phyloP scores from a whole-genome alignment of 2,888 invertebrate species.

The Leptothorax acervorum region DNA sequence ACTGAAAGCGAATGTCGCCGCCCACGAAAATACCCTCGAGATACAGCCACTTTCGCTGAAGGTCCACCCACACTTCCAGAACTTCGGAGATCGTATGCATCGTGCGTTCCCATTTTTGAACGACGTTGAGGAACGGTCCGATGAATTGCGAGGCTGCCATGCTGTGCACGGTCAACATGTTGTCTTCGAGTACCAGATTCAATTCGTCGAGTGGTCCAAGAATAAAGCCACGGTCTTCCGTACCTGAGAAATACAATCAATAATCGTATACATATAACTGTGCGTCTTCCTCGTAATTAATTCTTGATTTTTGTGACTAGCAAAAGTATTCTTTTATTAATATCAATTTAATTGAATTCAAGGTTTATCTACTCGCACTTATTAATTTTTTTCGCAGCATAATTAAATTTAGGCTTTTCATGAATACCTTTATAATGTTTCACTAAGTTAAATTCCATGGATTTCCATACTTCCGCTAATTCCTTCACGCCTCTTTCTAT shows the following conservation, averaged over 20 bases:
- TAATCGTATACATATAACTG: not conserved
- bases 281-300: not conserved
- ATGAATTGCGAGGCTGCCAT: constrained; percentile 96
- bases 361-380: not conserved
- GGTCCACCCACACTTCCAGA: constrained; percentile 94
- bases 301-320: not conserved
- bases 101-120: constrained; percentile 94
- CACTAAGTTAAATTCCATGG: constrained; percentile 88
- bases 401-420: not conserved
- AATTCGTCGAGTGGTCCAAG: constrained; percentile 95
- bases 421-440: constrained; percentile 89
- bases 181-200: constrained; percentile 93
- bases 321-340: not conserved
- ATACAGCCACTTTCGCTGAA: constrained; percentile 96
- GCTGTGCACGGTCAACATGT: constrained; percentile 95
- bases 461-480: constrained; percentile 92
- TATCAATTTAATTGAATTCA: not conserved
- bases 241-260: constrained; percentile 81
- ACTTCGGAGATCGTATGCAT: constrained; percentile 94
- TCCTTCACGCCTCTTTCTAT: constrained; percentile 96
- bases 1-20: constrained; percentile 94
- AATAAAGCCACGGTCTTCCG: constrained; percentile 92
- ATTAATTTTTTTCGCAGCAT: not conserved
- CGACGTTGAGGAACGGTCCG: constrained; percentile 93
- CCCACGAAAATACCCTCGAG: constrained; percentile 97